phyloP scores from a whole-genome alignment of 2,797 vertebrate species.

The Centropyge bicolor region DNA sequence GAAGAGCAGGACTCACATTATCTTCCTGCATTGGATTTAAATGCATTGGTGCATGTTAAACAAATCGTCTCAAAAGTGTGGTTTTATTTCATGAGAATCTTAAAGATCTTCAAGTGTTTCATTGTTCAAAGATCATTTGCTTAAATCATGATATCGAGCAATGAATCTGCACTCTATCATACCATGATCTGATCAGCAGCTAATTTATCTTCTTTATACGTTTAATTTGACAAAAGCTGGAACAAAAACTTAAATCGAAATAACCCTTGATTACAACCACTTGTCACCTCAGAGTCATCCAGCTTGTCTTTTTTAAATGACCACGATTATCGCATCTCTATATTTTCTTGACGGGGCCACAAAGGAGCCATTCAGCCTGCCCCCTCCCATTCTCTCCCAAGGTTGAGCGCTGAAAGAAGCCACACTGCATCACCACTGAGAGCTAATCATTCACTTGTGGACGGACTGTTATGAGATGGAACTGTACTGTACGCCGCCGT shows the following conservation, averaged over 20 bases:
- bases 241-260: too few relatives aligned
- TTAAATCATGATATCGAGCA: background rate
- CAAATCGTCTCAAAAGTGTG: background rate
- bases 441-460: conserved; percentile 50
- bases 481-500: conserved; percentile 43
- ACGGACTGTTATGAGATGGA: conserved; percentile 23
- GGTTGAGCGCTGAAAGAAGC: conserved; percentile 38
- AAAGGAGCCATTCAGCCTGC: conserved; percentile 38
- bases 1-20: background rate
- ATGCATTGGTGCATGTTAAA: background rate
- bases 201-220: background rate
- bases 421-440: conserved; percentile 4
- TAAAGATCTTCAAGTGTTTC: background rate
- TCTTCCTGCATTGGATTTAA: background rate
- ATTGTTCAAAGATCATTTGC: background rate
- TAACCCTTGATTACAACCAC: background rate
- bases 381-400: conserved; percentile 20
- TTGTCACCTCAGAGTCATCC: conserved; percentile 3
- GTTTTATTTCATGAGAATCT: background rate
- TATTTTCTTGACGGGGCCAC: conserved; percentile 28
- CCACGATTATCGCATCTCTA: background rate
- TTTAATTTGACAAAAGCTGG: background rate
- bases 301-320: conserved; percentile 9
- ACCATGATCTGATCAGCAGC: too few relatives aligned
- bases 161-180: background rate